Percentiles rank a stretch among this genome's conserved stretches.
Evolutionary conservation across 1,140 invertebrate genomes (phyloP).

Genomic region (Achroia grisella): DNA sequence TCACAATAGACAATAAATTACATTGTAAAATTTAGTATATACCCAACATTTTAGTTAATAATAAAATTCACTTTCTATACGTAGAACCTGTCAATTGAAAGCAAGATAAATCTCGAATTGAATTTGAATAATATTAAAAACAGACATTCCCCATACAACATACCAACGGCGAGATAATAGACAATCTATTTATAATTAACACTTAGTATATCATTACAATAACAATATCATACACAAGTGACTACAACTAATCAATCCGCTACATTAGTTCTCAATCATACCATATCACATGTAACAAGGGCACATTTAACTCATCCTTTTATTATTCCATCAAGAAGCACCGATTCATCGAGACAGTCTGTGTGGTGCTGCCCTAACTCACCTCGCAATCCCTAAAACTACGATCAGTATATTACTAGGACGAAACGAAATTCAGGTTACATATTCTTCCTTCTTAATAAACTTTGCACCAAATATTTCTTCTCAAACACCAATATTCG

Average conservation of each 20-base stretch:
- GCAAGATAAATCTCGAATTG: slow-evolving; percentile 16
- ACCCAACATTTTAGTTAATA: slow-evolving; percentile 18
- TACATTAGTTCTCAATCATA: slow-evolving; percentile 20
- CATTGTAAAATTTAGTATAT: slow-evolving; percentile 27
- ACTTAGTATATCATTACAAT: slow-evolving; percentile 43
- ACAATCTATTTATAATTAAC: slow-evolving; percentile 64
- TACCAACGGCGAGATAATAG: slow-evolving; percentile 45
- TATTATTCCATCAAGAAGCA: slow-evolving; percentile 35
- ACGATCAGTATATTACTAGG: slow-evolving; percentile 9
- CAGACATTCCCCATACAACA: slow-evolving; percentile 35
- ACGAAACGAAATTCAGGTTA: slow-evolving; percentile 29
- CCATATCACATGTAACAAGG: slow-evolving; percentile 52
- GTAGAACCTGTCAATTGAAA: slow-evolving; percentile 9
- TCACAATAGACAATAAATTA: slow-evolving; percentile 20
- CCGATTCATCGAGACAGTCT: slow-evolving; percentile 16
- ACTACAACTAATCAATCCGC: slow-evolving; percentile 40
- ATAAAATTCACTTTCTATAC: slow-evolving; percentile 11
- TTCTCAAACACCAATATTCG: slow-evolving; percentile 4
- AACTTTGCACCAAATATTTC: slow-evolving; percentile 3
- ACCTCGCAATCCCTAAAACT: too few species aligned
- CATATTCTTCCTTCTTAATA: slow-evolving; percentile 22
- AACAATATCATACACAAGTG: slow-evolving; percentile 43
- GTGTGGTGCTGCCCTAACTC: neutral
- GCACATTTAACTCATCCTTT: slow-evolving; percentile 40
- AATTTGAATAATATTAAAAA: slow-evolving; percentile 69